Conservation (phyloP, 2,888 invertebrate genomes). For the Dasysyrphus tricinctus region DNA sequence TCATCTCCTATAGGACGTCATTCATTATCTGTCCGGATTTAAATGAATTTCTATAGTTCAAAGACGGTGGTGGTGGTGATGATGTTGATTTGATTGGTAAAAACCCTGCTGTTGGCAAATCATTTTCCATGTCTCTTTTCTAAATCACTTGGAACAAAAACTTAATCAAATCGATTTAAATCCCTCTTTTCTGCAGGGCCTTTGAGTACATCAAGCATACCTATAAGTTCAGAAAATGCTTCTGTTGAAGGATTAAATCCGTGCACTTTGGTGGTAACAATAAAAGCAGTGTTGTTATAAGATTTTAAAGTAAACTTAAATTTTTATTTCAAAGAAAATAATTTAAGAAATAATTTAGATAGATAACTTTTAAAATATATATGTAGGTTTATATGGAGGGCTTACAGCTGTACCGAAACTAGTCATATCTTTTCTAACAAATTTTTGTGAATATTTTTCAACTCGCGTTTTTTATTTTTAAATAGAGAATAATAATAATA, state of each 20-base stretch:
- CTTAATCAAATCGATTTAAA: conserved; percentile 27
- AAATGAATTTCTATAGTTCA: not conserved
- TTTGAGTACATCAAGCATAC: not conserved
- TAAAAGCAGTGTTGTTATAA: conserved; percentile 8
- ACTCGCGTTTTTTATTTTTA: too few relatives aligned
- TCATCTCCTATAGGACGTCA: too few relatives aligned
- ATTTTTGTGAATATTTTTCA: too few relatives aligned
- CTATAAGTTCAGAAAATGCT: conserved; percentile 8
- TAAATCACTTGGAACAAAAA: conserved; percentile 18
- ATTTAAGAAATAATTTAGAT: too few relatives aligned
- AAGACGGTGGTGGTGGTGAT: not conserved
- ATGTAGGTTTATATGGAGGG: too few relatives aligned
- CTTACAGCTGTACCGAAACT: too few relatives aligned
- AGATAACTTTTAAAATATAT: too few relatives aligned
- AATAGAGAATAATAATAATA: too few relatives aligned
- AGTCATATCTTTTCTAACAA: too few relatives aligned
- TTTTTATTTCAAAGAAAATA: too few relatives aligned
- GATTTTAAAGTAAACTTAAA: not conserved
- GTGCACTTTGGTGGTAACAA: not conserved
- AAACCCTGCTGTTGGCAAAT: conserved; percentile 13
- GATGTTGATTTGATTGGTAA: not conserved
- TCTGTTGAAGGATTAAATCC: conserved; percentile 26
- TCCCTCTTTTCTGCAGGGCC: not conserved
- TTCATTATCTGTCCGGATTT: not conserved
- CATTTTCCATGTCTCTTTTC: conserved; percentile 11